Evolutionary conservation across 2,113 vertebrate genomes (phyloP), one percentile per base, ranked within the genome.

Genomic region (Rhineura floridana): DNA sequence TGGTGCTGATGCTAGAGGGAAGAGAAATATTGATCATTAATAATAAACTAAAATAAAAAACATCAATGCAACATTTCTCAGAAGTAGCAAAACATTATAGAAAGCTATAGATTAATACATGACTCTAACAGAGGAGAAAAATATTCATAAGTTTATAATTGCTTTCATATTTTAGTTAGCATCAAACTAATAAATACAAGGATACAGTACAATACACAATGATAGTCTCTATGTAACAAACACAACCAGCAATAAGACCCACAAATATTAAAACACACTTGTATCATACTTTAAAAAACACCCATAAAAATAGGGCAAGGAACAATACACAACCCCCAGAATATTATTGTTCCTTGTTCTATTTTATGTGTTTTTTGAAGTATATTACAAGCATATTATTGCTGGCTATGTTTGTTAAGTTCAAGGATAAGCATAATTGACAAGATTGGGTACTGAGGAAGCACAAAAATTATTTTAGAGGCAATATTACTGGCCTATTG

Each of bases 1-100:
- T 92, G 98, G 97, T 10, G 97, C 94, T 91, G 98, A 98, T 95
- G 98, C 98, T 99, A 90, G 0, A 91, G 91, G 85, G 44, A 83
- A 90, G 75, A 94, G 6, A 33, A 90, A 85, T 39, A 90, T 91
- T 23, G 63, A 87, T 80, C 90, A 86, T 88, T 0, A 80, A 10
- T 79, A 84, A 67, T 84, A 88, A 15, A 94, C 50, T 0, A 42
- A n/a, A 95, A 59, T 87, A 52, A 93, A 85, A 78, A 65, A 85
- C 1, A 19, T 36, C 52, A 84, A 67, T 9, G 62, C 52, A 83
- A 90, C 82, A 23, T 15, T 86, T 81, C 55, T 79, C 42, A 81
- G 48, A 81, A 72, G 39, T 23, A 70, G 52, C 19, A 72, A 69
- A 12, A 25, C 30, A 72, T 62, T 87, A 28, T 50, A 50, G 19